Evolutionary conservation across 2,113 vertebrate genomes (phyloP), one percentile per base, ranked within the genome.

Genomic region (Microcebus murinus): DNA sequence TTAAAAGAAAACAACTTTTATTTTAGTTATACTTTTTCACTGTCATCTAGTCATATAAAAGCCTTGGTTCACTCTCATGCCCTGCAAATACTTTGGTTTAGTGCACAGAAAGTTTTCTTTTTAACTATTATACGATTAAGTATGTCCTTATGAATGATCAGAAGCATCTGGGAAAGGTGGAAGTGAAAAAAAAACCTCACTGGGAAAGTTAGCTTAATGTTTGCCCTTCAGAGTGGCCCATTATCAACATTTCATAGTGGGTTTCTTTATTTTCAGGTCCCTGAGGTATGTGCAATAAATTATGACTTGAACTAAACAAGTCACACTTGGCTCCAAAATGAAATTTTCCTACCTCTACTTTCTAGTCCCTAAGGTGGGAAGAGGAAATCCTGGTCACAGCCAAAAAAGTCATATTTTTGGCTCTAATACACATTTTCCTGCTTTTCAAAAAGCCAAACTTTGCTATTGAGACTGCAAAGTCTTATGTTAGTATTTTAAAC

Each of bases 351-450:
- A 98, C 98, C 96, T 98, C 98, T 97, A 97, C 94, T 98, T 98
- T 98, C 97, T 98, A 97, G 98, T 99, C 99, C 98, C 99, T 96
- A 98, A 98, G 98, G 99, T 97, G 97, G 98, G 98, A 98, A 98
- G 97, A 99, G 98, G 98, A 99, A 99, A 99, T 98, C 98, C 98
- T 98, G 98, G 98, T 98, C 98, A 98, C 98, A 98, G 98, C 98
- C 98, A 99, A 99, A 98, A 91, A 96, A 98, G 98, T 98, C 85
- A 92, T 98, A 98, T 97, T 98, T 99, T 98, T 99, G 98, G 98
- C 98, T 98, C 98, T 63, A 97, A 98, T 96, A 98, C 95, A 98
- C 97, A 98, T 98, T 99, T 99, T 98, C 98, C 98, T 98, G 97
- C 96, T 98, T 98, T 59, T 67, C 96, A 97, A 93, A 97, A 93